A percentile compares a stretch with the other conserved stretches of the same genome.
These are phyloP conservation scores for Anneissia japonica DNA, from an alignment of 35 echinoderm and acorn worm genomes.

Conservation along the genomic window DNA sequence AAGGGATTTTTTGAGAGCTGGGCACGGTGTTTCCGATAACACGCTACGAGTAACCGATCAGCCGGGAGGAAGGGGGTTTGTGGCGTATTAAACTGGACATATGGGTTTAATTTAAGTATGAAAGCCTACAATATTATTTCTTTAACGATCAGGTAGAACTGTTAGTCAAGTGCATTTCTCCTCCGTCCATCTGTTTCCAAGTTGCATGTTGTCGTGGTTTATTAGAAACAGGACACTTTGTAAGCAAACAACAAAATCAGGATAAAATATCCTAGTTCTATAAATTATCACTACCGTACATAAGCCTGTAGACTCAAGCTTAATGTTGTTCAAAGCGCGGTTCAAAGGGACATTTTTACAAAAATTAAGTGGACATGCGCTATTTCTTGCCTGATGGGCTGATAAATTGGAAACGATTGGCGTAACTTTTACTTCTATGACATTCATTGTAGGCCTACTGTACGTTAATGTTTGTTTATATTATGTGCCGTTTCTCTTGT, in stretches of 20 bases:
- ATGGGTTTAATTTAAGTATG: background rate
- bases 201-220: background rate
- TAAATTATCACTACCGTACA: too few relatives aligned
- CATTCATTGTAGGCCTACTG: too few relatives aligned
- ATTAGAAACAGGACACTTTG: background rate
- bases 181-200: background rate
- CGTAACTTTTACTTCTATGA: too few relatives aligned
- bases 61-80: background rate
- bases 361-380: too few relatives aligned
- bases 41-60: background rate
- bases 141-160: background rate
- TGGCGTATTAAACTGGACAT: background rate
- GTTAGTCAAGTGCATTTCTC: background rate
- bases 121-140: background rate
- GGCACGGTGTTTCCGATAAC: background rate
- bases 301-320: too few relatives aligned
- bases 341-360: too few relatives aligned
- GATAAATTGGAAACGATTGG: too few relatives aligned
- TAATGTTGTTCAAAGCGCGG: too few relatives aligned
- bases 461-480: too few relatives aligned
- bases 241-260: background rate
- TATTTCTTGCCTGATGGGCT: too few relatives aligned
- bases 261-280: background rate
- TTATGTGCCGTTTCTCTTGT: too few relatives aligned
- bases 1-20: background rate